Percentiles rank a stretch among this genome's conserved stretches.
These are phyloP conservation scores for Parnassius glacialis DNA, from an alignment of 2,888 invertebrate genomes.

Conservation along the genomic window DNA sequence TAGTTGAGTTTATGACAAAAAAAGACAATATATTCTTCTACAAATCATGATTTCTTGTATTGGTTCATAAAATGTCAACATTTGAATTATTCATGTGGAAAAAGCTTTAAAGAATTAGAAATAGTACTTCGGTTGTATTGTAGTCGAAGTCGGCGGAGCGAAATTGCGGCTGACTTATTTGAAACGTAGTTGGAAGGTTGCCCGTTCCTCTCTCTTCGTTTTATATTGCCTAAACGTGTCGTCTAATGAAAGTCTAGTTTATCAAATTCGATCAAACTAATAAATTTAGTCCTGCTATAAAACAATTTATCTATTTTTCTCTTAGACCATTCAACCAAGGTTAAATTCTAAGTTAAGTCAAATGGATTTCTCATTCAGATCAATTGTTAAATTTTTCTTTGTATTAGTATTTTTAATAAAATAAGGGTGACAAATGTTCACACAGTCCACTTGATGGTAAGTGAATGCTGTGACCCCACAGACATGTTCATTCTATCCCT, in stretches of 20 bases:
- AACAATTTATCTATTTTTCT: background rate
- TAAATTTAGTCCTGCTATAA: background rate
- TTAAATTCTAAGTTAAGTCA: no score
- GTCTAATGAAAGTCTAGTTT: conserved; percentile 14
- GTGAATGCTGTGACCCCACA: no score
- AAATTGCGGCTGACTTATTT: conserved; percentile 66
- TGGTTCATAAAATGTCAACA: background rate
- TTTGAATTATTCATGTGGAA: conserved; percentile 20
- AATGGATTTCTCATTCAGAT: no score
- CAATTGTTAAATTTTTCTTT: no score
- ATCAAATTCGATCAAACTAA: conserved; percentile 11
- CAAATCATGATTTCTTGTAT: background rate
- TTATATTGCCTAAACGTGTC: conserved; percentile 15
- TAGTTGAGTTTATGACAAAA: no score
- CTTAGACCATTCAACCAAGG: no score
- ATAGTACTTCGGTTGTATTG: conserved; percentile 46
- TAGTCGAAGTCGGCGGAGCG: conserved; percentile 53
- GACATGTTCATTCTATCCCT: no score
- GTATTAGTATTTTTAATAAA: no score
- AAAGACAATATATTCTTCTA: no score
- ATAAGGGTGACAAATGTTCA: no score
- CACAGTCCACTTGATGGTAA: no score
- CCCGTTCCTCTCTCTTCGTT: conserved; percentile 40
- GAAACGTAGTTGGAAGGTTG: conserved; percentile 61
- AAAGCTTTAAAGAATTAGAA: conserved; percentile 27